Evolutionary conservation across 2,888 invertebrate genomes (phyloP).

Genomic region (Heliconius erato): DNA sequence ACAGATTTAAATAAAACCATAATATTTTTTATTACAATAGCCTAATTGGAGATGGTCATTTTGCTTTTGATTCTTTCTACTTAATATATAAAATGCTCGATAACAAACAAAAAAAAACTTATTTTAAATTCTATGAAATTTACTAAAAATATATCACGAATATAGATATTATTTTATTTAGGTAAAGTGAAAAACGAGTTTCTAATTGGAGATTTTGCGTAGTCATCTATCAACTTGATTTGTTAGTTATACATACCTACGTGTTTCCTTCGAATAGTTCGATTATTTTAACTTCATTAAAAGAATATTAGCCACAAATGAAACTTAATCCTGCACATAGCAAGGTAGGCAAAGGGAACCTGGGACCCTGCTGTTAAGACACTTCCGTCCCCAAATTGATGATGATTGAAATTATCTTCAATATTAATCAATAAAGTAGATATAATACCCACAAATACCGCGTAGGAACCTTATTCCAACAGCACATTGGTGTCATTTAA

Average conservation of each 20-base stretch:
- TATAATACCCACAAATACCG: too few relatives aligned
- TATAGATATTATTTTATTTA: neutral
- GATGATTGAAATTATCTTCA: too few relatives aligned
- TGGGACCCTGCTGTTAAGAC: too few relatives aligned
- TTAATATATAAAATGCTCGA: neutral
- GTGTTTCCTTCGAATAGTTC: constrained; percentile 4
- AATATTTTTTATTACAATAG: neutral
- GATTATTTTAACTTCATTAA: too few relatives aligned
- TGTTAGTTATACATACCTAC: constrained; percentile 13
- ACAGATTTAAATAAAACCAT: neutral
- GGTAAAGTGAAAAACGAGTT: constrained; percentile 23
- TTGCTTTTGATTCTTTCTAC: neutral
- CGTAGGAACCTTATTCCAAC: neutral
- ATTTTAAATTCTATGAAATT: neutral
- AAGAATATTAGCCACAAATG: too few relatives aligned
- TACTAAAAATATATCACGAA: neutral
- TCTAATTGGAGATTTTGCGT: constrained; percentile 27
- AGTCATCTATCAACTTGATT: constrained; percentile 35
- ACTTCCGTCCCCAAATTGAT: too few relatives aligned
- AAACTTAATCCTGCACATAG: too few relatives aligned
- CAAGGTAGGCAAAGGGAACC: too few relatives aligned
- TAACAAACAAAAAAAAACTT: neutral
- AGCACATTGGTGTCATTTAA: neutral
- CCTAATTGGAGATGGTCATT: too few relatives aligned
- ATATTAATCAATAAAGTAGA: too few relatives aligned